These are phyloP conservation scores for Odontamblyopus rebecca DNA, from an alignment of 2,797 vertebrate species.

Conservation along the genomic window DNA sequence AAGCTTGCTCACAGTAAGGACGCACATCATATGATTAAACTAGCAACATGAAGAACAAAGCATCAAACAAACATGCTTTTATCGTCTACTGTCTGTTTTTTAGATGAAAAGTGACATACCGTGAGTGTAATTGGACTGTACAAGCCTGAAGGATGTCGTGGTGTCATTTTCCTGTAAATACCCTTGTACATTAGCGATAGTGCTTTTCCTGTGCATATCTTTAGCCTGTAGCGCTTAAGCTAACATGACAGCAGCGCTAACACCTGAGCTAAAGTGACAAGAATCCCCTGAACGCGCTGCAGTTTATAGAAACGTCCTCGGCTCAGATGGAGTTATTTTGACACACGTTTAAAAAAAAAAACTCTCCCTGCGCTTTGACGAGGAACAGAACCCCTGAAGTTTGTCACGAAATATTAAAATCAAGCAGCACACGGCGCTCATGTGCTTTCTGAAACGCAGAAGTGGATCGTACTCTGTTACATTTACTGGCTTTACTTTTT, in stretches of 20 bases:
- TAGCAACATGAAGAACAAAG: too few species aligned
- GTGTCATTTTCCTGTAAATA: neutral
- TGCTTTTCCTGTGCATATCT: neutral
- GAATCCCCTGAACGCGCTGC: neutral
- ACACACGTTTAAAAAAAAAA: neutral
- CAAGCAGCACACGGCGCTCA: neutral
- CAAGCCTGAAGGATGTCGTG: neutral
- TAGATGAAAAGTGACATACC: too few species aligned
- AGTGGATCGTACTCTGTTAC: too few species aligned
- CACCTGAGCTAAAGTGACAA: constrained; percentile 4
- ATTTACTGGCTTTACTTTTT: too few species aligned
- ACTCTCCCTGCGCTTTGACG: neutral
- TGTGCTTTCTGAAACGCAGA: neutral
- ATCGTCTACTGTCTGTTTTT: too few species aligned
- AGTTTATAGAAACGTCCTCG: neutral
- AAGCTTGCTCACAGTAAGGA: too few species aligned
- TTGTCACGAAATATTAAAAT: constrained; percentile 8
- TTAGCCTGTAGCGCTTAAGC: neutral
- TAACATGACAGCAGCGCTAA: constrained; percentile 3
- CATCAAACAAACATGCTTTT: too few species aligned
- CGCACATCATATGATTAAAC: too few species aligned
- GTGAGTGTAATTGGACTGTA: neutral
- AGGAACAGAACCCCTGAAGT: constrained; percentile 2
- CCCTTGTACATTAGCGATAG: neutral
- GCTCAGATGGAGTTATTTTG: neutral